Percentiles rank a stretch among this genome's conserved stretches.
Evolutionary conservation across 2,888 invertebrate genomes (phyloP).

Genomic region (Tethea ocularis): DNA sequence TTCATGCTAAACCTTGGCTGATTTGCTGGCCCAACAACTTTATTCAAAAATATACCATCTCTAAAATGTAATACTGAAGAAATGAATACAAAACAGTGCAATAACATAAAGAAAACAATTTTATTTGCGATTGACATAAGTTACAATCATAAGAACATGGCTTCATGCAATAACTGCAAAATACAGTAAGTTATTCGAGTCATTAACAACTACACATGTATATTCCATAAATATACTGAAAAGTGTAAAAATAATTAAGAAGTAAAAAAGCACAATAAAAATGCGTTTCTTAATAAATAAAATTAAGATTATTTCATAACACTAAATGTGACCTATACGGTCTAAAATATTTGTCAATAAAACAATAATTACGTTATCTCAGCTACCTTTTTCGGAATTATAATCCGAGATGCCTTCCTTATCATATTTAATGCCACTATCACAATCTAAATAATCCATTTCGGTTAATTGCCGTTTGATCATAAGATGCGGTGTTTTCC

Average conservation of each 20-base stretch:
- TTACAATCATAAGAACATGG: not conserved
- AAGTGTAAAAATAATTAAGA: not conserved
- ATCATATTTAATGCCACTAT: constrained; percentile 53
- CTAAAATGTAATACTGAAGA: no score
- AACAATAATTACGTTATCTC: constrained; percentile 24
- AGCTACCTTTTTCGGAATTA: constrained; percentile 40
- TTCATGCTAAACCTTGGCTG: no score
- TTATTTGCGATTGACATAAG: not conserved
- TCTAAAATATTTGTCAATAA: constrained; percentile 8
- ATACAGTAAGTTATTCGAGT: no score
- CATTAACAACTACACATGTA: not conserved
- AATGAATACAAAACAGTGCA: no score
- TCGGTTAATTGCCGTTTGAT: constrained; percentile 65
- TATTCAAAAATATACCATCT: no score
- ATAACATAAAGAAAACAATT: no score
- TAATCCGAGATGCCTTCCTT: constrained; percentile 44
- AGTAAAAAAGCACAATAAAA: not conserved
- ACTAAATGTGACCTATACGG: constrained; percentile 10
- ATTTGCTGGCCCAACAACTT: no score
- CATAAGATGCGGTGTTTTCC: constrained; percentile 70
- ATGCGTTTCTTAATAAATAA: constrained; percentile 1
- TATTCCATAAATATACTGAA: not conserved
- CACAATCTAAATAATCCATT: constrained; percentile 69
- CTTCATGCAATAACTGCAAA: not conserved
- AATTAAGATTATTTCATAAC: not conserved